These are phyloP conservation scores for Amia ocellicauda DNA, from an alignment of 2,113 vertebrate species.

Conservation along the genomic window DNA sequence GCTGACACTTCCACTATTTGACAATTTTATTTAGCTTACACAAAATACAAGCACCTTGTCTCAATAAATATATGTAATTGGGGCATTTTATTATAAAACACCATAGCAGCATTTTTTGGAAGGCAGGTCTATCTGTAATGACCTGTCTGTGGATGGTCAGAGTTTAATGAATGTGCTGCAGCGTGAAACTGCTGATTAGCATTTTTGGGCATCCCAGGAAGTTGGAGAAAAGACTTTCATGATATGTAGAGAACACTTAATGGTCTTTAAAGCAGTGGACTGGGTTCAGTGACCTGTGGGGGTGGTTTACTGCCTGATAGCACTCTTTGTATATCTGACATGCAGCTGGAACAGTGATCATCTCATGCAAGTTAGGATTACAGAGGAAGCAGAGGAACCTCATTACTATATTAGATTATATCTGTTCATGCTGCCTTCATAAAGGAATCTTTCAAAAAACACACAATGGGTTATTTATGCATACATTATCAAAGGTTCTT, in stretches of 20 bases:
- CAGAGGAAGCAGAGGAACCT: background rate
- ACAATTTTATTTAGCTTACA: too few relatives aligned
- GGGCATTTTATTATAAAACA: conserved; percentile 76
- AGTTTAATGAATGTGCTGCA: conserved; percentile 71
- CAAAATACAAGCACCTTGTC: too few relatives aligned
- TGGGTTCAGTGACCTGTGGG: conserved; percentile 3
- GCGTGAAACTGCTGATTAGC: conserved; percentile 74
- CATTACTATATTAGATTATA: background rate
- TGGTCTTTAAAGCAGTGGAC: background rate
- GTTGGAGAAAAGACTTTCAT: conserved; percentile 45
- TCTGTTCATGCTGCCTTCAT: background rate
- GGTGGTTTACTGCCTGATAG: background rate
- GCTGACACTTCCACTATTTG: too few relatives aligned
- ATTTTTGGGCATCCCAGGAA: conserved; percentile 54
- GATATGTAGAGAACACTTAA: conserved; percentile 2
- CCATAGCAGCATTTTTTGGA: conserved; percentile 71
- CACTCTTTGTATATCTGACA: background rate
- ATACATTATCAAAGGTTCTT: background rate
- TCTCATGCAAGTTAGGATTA: background rate
- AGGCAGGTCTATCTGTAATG: conserved; percentile 74
- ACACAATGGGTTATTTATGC: background rate
- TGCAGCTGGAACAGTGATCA: background rate
- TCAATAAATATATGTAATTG: conserved; percentile 74
- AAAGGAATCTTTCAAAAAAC: background rate
- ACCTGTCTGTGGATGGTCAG: conserved; percentile 69